Percentiles rank a stretch among this genome's conserved stretches.
These are phyloP conservation scores for Cryptocheilus praepositus DNA, from an alignment of 2,888 invertebrate genomes.

Conservation along the genomic window DNA sequence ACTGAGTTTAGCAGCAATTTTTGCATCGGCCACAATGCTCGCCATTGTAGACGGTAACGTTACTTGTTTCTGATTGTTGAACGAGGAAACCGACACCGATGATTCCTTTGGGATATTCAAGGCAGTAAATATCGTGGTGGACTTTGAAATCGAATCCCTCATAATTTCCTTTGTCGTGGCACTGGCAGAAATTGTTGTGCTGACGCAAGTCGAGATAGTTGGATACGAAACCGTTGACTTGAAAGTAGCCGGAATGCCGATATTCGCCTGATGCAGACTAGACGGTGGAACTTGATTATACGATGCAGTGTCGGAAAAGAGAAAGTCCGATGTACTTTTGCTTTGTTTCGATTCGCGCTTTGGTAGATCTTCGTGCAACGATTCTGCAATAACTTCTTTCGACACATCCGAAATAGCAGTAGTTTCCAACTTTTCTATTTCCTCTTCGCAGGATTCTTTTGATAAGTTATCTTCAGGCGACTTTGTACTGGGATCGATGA, in stretches of 20 bases:
- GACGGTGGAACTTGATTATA: conserved; percentile 64
- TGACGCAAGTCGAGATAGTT: conserved; percentile 22
- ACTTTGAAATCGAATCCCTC: conserved; percentile 27
- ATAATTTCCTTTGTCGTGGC: conserved; percentile 11
- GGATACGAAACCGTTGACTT: conserved; percentile 47
- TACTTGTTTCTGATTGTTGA: conserved; percentile 51
- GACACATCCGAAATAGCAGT: conserved; percentile 26
- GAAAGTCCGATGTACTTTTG: conserved; percentile 42
- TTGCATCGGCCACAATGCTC: conserved; percentile 65
- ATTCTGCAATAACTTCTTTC: conserved; percentile 59
- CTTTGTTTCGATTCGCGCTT: conserved; percentile 50
- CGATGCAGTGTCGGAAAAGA: conserved; percentile 55
- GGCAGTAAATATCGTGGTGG: conserved; percentile 28
- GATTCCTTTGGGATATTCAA: conserved; percentile 36
- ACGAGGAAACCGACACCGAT: conserved; percentile 30
- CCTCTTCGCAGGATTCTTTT: conserved; percentile 64
- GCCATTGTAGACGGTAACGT: conserved; percentile 55
- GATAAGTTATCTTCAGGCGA: conserved; percentile 81
- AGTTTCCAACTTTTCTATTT: conserved; percentile 49
- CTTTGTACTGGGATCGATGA: conserved; percentile 79
- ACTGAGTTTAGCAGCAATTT: conserved; percentile 65
- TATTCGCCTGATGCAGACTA: conserved; percentile 66
- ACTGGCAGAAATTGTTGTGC: conserved; percentile 16
- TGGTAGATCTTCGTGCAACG: conserved; percentile 41
- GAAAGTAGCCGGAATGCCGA: conserved; percentile 61